These are phyloP conservation scores for Alaudala cheleensis DNA, from an alignment of 2,113 vertebrate genomes.

Conservation along the genomic window DNA sequence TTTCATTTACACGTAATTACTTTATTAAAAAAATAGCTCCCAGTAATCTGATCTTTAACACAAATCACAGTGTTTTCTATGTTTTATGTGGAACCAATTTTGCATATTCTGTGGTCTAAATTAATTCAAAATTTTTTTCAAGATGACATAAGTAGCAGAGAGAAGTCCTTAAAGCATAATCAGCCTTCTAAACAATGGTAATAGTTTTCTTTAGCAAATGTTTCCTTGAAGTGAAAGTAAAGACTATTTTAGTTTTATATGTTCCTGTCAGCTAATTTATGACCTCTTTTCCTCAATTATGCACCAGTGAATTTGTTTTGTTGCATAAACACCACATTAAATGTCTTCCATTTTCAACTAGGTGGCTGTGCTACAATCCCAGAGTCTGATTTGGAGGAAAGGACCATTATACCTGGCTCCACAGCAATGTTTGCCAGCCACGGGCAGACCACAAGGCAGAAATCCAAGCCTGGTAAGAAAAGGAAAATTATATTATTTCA, in stretches of 20 bases:
- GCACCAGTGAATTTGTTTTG: background rate
- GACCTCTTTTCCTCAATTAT: background rate
- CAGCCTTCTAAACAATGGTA: background rate
- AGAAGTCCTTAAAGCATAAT: background rate
- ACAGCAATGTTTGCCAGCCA: constrained; percentile 69
- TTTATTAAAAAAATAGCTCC: background rate
- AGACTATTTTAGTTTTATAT: background rate
- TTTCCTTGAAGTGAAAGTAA: background rate
- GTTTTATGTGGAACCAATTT: background rate
- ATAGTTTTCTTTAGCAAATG: background rate
- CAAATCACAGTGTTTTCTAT: background rate
- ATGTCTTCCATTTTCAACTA: constrained; percentile 32
- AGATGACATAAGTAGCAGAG: background rate
- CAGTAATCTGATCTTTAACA: background rate
- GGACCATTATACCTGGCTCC: constrained; percentile 62
- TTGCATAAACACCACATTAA: background rate
- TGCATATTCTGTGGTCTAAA: constrained; percentile 1
- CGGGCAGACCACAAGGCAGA: constrained; percentile 72
- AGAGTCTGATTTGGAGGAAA: constrained; percentile 83
- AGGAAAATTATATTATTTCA: background rate
- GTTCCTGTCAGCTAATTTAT: constrained; percentile 18
- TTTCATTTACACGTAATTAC: background rate
- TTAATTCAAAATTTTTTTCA: background rate
- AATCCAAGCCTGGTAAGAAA: constrained; percentile 75
- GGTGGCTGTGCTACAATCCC: constrained; percentile 83